Conservation (phyloP, 2,797 vertebrate genomes). For the Podargus strigoides region DNA sequence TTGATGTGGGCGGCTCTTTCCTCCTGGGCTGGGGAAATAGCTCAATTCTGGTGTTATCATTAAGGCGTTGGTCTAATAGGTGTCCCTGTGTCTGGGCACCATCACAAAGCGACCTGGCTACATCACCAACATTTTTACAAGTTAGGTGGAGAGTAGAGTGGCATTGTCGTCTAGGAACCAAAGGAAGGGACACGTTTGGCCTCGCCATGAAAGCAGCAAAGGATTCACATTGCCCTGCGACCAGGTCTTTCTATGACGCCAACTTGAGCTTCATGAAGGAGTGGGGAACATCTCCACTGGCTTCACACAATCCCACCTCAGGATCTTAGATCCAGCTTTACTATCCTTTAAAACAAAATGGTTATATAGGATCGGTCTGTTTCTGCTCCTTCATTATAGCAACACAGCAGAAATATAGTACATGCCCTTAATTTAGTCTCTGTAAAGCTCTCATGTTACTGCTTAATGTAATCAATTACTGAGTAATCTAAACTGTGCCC, state of each 20-base stretch:
- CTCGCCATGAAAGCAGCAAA: neutral
- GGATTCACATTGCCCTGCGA: rapidly evolving
- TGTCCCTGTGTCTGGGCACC: neutral
- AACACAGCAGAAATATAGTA: conserved; percentile 27
- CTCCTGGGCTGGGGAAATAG: neutral
- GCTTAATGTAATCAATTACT: conserved; percentile 58
- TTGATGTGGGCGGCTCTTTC: neutral
- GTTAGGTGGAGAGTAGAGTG: neutral
- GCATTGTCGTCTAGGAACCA: neutral
- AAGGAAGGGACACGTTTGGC: rapidly evolving
- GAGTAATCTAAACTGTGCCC: conserved; percentile 51
- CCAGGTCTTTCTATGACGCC: neutral
- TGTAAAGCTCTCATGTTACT: conserved; percentile 38
- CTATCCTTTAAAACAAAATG: neutral
- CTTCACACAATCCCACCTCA: neutral
- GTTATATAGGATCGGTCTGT: neutral
- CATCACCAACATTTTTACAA: neutral
- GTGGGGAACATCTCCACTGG: neutral
- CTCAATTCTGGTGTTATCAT: neutral
- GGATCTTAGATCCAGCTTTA: neutral
- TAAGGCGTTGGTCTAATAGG: neutral
- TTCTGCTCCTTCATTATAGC: conserved; percentile 8
- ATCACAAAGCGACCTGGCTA: neutral
- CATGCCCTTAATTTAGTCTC: conserved; percentile 48
- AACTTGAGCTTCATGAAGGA: neutral